Base-by-base conservation (phyloP, 2,888 invertebrate genomes). In the Xylocampa areola region DNA sequence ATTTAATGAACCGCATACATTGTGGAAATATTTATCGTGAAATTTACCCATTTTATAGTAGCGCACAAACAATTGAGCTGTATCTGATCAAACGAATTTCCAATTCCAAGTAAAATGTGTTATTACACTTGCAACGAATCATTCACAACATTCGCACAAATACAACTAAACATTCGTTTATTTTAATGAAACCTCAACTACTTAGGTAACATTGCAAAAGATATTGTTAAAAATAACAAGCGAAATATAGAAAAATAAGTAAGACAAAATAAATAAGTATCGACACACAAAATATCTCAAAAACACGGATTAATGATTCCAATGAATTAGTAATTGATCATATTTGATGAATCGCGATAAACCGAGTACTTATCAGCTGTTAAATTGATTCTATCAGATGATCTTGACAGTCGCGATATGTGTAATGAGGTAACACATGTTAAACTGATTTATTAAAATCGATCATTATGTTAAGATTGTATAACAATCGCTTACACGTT, bases 351-450 rank as follows among this genome's bases (percentile, higher is more conserved):
- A 69, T 66, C 19, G 39, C 32, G 29, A 60, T 59, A 65, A 48
- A 37, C 23, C 30, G 37, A 35, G 13, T 47, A 52, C n/a, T n/a
- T 66, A 67, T 68, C 51, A 36, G 21, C 30, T 43, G 37, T 39
- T 25, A 30, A 58, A 59, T 43, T 45, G 43, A 54, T 62, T 44
- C 21, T 62, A 69, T 69, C 49, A 25, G 11, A 51, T 30, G 58
- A 70, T 64, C 63, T 55, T 67, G 68, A 66, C 66, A 72, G 41
- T 44, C 65, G 23, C 25, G 51, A 52, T 68, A 73, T 13, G 64
- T 53, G 32, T 63, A 64, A 70, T 73, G n/a, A n/a, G n/a, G n/a
- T 44, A 52, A 74, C 59, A 57, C 39, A 51, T 79, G 74, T 79
- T 50, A 62, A 61, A 66, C 57, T 54, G 52, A 59, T 39, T 62